Conservation (phyloP, 30 jellyfish, hydroid and myxozoan species). For the Phacellophora camtschatica region DNA sequence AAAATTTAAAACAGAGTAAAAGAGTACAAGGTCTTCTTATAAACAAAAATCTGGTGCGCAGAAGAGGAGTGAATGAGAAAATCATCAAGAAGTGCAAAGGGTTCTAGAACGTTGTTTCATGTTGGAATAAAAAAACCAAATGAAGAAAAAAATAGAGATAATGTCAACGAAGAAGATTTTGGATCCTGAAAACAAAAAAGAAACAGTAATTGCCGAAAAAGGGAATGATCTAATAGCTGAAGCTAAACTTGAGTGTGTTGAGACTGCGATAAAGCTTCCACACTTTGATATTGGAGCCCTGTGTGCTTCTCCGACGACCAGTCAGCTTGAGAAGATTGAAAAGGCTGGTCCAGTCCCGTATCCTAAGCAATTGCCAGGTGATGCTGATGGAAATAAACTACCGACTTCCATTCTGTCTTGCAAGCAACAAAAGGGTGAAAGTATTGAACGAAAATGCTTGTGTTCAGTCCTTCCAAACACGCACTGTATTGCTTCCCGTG, state of each 20-base stretch:
- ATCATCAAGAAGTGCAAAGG: background rate
- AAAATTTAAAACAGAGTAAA: too few relatives aligned
- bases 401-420: constrained; percentile 18
- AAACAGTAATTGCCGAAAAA: background rate
- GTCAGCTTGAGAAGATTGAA: constrained; percentile 10
- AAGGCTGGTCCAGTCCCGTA: constrained; percentile 41
- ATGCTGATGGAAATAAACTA: constrained; percentile 15
- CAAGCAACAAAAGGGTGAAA: constrained; percentile 8
- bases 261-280: background rate
- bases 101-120: constrained; percentile 14
- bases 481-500: constrained; percentile 18
- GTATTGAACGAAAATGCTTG: too few relatives aligned
- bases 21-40: background rate
- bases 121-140: constrained; percentile 4
- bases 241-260: background rate
- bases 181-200: background rate
- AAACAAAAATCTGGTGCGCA: constrained; percentile 49
- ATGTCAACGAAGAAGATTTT: background rate
- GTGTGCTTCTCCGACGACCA: constrained; percentile 16
- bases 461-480: constrained; percentile 17
- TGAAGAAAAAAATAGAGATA: background rate
- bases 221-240: background rate
- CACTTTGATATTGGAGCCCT: constrained; percentile 40
- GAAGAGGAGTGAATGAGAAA: constrained; percentile 21
- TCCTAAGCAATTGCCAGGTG: constrained; percentile 28